A percentile compares a stretch with the other conserved stretches of the same genome.
Evolutionary conservation across 1,140 invertebrate genomes (phyloP).

Genomic region (Anoplophora glabripennis): DNA sequence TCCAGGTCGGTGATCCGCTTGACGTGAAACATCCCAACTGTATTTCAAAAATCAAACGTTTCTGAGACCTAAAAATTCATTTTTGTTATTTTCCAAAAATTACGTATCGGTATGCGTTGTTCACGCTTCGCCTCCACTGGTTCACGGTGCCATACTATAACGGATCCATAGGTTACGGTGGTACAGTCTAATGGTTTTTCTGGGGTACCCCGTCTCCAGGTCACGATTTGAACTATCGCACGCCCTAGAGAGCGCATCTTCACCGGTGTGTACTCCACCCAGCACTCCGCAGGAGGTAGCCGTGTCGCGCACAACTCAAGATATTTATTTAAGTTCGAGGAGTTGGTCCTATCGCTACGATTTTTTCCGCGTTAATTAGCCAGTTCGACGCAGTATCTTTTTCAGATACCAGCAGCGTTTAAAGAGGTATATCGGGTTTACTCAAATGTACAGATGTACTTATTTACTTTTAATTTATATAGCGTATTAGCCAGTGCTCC

Average conservation of each 20-base stretch:
- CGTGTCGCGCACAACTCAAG: conserved; percentile 1
- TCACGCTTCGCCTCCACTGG: conserved; percentile 6
- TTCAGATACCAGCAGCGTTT: no score
- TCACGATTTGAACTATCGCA: conserved; percentile 43
- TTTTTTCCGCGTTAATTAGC: no score
- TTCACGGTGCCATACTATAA: background rate
- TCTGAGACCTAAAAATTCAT: no score
- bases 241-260: conserved; percentile 41
- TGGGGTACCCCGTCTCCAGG: conserved; percentile 34
- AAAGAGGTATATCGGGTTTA: no score
- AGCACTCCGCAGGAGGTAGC: conserved; percentile 12
- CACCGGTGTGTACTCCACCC: conserved; percentile 22
- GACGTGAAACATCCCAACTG: no score
- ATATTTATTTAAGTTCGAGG: background rate
- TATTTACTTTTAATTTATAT: no score
- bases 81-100: background rate
- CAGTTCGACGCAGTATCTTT: no score
- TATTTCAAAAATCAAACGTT: no score
- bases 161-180: conserved; percentile 11
- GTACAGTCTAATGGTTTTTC: conserved; percentile 40
- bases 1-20: no score
- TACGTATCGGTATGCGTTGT: background rate
- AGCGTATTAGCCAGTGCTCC: no score
- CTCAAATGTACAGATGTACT: no score
- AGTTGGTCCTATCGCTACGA: no score